A percentile compares a stretch with the other conserved stretches of the same genome.
Conservation (phyloP, 1,140 invertebrate genomes). For the Nephotettix cincticeps region DNA sequence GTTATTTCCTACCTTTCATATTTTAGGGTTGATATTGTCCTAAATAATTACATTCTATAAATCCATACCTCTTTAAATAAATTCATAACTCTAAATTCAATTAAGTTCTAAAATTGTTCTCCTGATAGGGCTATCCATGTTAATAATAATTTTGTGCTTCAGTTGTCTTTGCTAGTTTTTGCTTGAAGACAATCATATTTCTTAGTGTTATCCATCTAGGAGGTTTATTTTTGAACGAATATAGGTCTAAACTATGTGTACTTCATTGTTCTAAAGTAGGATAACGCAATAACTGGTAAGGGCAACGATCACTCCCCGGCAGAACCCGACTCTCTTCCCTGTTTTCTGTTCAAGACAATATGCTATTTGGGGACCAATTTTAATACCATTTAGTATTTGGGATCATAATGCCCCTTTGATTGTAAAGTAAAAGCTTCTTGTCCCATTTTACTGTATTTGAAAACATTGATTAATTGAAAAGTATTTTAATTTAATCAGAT, state of each 20-base stretch:
- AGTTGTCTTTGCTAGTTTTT: conserved; percentile 27
- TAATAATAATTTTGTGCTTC: too few relatives aligned
- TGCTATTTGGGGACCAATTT: conserved; percentile 15
- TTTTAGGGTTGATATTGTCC: too few relatives aligned
- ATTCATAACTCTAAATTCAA: too few relatives aligned
- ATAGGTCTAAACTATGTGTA: conserved; percentile 16
- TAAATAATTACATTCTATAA: too few relatives aligned
- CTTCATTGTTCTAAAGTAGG: conserved; percentile 10
- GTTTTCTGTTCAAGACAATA: not conserved
- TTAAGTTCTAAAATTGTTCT: too few relatives aligned
- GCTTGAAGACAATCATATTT: conserved; percentile 25
- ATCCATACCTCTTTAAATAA: too few relatives aligned
- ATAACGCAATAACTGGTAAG: conserved; percentile 9
- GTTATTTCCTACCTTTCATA: too few relatives aligned
- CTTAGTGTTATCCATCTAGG: conserved; percentile 19
- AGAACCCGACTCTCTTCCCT: not conserved
- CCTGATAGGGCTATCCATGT: too few relatives aligned
- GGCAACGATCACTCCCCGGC: not conserved
- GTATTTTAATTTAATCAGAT: not conserved
- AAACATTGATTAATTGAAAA: not conserved
- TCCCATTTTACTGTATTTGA: not conserved
- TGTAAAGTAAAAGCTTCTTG: not conserved
- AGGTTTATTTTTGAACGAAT: conserved; percentile 20
- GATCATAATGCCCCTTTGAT: not conserved
- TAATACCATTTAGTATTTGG: not conserved